These are phyloP conservation scores for Oryzias javanicus DNA, from an alignment of 2,113 vertebrate species.

Conservation along the genomic window DNA sequence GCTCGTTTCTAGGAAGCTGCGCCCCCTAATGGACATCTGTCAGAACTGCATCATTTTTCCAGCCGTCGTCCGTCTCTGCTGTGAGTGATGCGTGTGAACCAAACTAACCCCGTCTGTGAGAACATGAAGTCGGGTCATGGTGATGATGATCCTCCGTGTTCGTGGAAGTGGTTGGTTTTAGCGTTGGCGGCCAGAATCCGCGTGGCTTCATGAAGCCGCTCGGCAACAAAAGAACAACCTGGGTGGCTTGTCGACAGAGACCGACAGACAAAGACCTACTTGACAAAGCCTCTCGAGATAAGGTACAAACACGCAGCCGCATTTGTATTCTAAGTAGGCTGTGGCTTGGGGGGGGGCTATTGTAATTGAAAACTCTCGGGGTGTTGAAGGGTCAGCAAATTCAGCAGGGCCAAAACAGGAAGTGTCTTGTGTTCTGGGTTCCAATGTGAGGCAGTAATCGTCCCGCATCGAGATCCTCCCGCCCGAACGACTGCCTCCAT, in stretches of 20 bases:
- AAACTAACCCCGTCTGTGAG: no score
- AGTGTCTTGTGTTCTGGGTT: slow-evolving; percentile 45
- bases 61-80: no score
- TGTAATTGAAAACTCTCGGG: slow-evolving; percentile 70
- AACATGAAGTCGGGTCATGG: no score
- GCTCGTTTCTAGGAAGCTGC: no score
- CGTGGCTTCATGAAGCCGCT: slow-evolving; percentile 1
- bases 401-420: slow-evolving; percentile 36
- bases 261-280: slow-evolving; percentile 58
- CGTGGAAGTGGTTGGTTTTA: no score
- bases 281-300: slow-evolving; percentile 54
- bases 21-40: no score
- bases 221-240: slow-evolving; percentile 39
- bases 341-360: slow-evolving; percentile 29
- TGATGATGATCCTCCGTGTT: no score
- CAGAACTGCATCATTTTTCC: no score
- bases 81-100: no score
- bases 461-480: slow-evolving; percentile 23
- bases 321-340: slow-evolving; percentile 63
- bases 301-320: slow-evolving; percentile 22
- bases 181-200: no score
- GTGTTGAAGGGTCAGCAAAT: slow-evolving; percentile 57
- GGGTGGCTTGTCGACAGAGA: slow-evolving; percentile 44
- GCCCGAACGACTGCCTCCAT: slow-evolving; percentile 33
- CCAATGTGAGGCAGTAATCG: slow-evolving; percentile 45